These are phyloP conservation scores for Cheiracanthium punctorium DNA, from an alignment of 2,888 invertebrate species.

Conservation along the genomic window DNA sequence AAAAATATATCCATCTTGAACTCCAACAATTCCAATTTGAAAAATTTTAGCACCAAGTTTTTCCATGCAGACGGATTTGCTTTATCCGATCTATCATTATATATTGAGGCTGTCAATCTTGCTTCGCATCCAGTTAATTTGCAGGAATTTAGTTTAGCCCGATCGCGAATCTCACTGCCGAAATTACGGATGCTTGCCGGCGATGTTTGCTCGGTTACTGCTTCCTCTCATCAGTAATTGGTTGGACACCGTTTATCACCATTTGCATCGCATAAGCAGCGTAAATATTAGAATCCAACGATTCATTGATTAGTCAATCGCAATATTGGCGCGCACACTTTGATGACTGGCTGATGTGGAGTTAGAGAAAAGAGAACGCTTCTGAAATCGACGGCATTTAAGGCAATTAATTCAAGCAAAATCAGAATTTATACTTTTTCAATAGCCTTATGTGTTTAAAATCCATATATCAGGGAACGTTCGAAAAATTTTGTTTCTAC, in stretches of 20 bases:
- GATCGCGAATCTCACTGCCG: neutral
- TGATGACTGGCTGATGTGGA: neutral
- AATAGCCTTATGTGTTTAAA: no score
- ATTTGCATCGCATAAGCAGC: slow-evolving; percentile 15
- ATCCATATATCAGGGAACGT: no score
- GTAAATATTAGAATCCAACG: slow-evolving; percentile 9
- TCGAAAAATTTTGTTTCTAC: no score
- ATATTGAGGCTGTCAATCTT: neutral
- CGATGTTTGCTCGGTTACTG: slow-evolving; percentile 6
- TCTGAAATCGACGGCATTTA: neutral
- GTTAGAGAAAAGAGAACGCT: neutral
- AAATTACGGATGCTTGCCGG: neutral
- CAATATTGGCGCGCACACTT: slow-evolving; percentile 5
- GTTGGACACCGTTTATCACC: slow-evolving; percentile 7
- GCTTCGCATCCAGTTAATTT: neutral
- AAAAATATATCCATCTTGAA: neutral
- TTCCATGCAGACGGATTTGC: neutral
- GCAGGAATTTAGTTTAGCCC: neutral
- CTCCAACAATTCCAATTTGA: neutral
- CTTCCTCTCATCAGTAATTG: slow-evolving; percentile 17
- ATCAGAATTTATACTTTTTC: no score
- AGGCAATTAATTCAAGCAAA: neutral
- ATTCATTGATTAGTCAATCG: slow-evolving; percentile 3
- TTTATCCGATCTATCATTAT: neutral
- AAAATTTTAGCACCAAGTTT: no score